Evolutionary conservation across 1,140 invertebrate species (phyloP).

Genomic region (Planococcus citri): DNA sequence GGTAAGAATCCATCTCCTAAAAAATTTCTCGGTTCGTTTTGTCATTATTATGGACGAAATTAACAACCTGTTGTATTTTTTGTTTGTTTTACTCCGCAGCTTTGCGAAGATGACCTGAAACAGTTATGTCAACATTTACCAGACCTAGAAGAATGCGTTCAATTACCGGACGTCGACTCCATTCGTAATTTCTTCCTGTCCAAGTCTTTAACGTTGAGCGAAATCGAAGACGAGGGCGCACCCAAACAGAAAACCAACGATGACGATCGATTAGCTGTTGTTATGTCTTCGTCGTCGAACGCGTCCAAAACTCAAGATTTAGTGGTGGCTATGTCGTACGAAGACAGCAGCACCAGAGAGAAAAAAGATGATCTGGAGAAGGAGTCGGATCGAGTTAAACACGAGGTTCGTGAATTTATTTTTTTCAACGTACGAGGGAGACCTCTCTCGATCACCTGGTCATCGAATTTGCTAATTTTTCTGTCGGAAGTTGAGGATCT

Average conservation of each 20-base stretch:
- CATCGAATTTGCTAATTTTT: too few relatives aligned
- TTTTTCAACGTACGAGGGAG: too few relatives aligned
- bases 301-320: background rate
- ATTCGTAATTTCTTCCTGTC: constrained; percentile 1
- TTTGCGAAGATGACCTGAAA: constrained; percentile 14
- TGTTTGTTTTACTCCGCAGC: too few relatives aligned
- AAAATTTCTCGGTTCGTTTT: constrained; percentile 63
- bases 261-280: background rate
- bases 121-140: background rate
- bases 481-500: too few relatives aligned
- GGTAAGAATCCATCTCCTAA: constrained; percentile 38
- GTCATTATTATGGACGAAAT: constrained; percentile 34
- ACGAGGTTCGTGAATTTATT: background rate
- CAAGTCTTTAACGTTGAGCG: constrained; percentile 5
- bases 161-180: background rate
- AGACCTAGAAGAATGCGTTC: background rate
- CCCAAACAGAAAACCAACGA: background rate
- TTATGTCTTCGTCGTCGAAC: background rate
- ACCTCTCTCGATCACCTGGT: too few relatives aligned
- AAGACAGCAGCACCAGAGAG: background rate
- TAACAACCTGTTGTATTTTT: background rate
- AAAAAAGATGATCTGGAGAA: background rate
- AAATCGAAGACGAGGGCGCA: background rate
- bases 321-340: background rate
- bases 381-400: background rate